Evolutionary conservation across 2,888 invertebrate genomes (phyloP), one percentile per base, ranked within the genome.

Genomic region (Ephialtes manifestator): DNA sequence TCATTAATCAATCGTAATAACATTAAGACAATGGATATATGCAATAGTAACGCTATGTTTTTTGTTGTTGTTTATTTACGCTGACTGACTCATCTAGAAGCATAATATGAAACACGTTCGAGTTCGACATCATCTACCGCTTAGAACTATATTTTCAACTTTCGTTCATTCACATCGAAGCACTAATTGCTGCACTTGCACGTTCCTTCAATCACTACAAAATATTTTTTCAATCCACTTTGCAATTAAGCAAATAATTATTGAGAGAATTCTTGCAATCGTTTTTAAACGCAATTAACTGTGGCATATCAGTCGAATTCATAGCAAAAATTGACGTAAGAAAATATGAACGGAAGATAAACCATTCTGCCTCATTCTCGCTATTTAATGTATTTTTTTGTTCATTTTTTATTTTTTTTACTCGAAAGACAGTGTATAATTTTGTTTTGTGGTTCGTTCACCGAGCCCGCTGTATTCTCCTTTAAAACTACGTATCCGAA

Each of bases 321-420:
- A 80, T 84, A 86, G 81, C 87, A 87, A 88, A 89, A 87, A 91
- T 85, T 90, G 87, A 81, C 86, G 86, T 91, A 91, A 86, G 89
- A 91, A 91, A 91, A 91, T 91, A 91, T 87, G 87, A 91, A 91
- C 86, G 87, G 88, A 91, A 91, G 75, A 65, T 84, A 24, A 18
- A 60, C 79, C 74, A 68, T 79, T 78, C 65, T 48, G 18, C 55
- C 71, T 24, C 81, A 77, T 84, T 81, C 81, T 78, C 72, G 18
- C 63, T 46, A 24, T 43, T 75, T 63, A 51, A 51, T 55, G 51
- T 48, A 53, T 58, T 67, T 71, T 28, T 72, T 53, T 43, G 13
- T 65, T 31, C 48, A 53, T 55, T 35, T 67, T 39, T 48, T 43
- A 46, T 67, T 74, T 78, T 67, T 53, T 70, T 84, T 18, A 58